Base-by-base conservation (phyloP, 1,140 invertebrate species). In the Sweltsa coloradensis region DNA sequence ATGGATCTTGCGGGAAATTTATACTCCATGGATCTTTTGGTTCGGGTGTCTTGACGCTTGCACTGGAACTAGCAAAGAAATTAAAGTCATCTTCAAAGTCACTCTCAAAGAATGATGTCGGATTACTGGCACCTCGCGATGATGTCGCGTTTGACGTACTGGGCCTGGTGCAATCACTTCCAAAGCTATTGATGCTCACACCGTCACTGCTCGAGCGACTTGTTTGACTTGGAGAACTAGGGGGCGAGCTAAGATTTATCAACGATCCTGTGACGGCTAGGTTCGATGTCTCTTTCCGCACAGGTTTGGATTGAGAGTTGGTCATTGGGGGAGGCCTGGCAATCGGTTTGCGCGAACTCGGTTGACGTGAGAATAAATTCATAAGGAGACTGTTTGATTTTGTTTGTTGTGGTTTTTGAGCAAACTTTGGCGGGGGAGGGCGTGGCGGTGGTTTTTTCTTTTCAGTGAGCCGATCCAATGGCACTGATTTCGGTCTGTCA, bases 81-180 rank as follows among this genome's bases (percentile, higher is more conserved):
- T 81, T 78, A 60, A 82, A 83, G 57, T 85, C 81, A 64, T 85
- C 81, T 59, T 83, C 81, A 55, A 83, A 83, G 21, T 75, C 80
- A 66, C 80, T 83, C 60, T 83, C 80, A 29, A 40, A 39, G 5
- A 24, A 4, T 1, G 49, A 50, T n/a, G 40, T 21, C 22, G 34
- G 34, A 5, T n/a, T n/a, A n/a, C n/a, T n/a, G n/a, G 34, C 34
- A 37, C 14, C 22, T 5, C 34, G 34, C 5, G 34, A 5, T 5
- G 5, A 5, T 31, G 29, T 9, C 40, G 76, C 74, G 56, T 79
- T 76, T n/a, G 78, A 82, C 5, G 76, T 74, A 55, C 76, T 80
- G n/a, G 42, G 34, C 2, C 21, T 22, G 22, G 42, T 31, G n/a
- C 74, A 73, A 59, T 82, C 79, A 22, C 79, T 83, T 40, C 79